These are phyloP conservation scores for Chymomyza procnemis DNA, from an alignment of 2,888 invertebrate species.

Conservation along the genomic window DNA sequence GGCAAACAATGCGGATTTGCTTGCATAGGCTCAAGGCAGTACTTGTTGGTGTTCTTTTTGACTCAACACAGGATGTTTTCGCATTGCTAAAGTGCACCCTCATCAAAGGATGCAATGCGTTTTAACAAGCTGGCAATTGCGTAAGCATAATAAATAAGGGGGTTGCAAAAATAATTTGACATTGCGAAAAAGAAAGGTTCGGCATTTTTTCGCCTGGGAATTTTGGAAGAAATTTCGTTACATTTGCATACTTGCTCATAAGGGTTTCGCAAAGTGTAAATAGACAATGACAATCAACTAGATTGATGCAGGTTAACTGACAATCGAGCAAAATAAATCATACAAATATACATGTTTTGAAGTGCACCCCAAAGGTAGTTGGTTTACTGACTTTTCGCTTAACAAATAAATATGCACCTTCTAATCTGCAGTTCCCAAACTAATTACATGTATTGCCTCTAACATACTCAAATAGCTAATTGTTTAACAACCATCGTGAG, in stretches of 20 bases:
- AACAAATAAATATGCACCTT: background rate
- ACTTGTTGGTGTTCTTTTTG: conserved; percentile 43
- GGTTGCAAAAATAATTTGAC: conserved; percentile 35
- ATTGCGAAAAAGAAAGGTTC: conserved; percentile 29
- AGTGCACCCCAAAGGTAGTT: background rate
- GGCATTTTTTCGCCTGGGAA: conserved; percentile 36
- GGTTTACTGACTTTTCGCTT: background rate
- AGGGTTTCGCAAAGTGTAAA: background rate
- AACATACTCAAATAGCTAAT: conserved; percentile 58
- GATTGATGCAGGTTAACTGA: no score
- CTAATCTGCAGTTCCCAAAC: background rate
- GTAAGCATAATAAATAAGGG: conserved; percentile 48
- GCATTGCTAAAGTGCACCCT: conserved; percentile 49
- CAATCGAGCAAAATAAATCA: no score
- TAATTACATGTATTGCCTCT: conserved; percentile 31
- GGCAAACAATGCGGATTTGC: conserved; percentile 32
- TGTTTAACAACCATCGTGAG: conserved; percentile 39
- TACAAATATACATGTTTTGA: no score
- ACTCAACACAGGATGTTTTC: conserved; percentile 19
- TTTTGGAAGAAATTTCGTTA: conserved; percentile 44
- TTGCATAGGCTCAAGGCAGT: conserved; percentile 14
- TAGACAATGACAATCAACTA: background rate
- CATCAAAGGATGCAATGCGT: conserved; percentile 29
- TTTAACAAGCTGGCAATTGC: conserved; percentile 40
- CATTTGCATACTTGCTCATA: conserved; percentile 24